phyloP scores from a whole-genome alignment of 2,888 invertebrate species.

The Laothoe populi region DNA sequence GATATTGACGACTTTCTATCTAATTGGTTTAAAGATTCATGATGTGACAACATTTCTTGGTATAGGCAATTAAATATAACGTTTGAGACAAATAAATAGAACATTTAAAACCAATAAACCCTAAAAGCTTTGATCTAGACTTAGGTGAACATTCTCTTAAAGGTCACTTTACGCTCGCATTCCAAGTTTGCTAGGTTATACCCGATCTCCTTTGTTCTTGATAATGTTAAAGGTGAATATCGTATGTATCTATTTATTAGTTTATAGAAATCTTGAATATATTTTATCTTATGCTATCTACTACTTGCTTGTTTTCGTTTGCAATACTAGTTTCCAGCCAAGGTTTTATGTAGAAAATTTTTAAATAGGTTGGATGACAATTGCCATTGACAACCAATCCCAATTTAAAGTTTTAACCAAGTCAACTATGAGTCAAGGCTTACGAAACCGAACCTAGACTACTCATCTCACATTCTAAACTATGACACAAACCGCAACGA shows the following conservation, averaged over 20 bases:
- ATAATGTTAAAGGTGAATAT: slow-evolving; percentile 8
- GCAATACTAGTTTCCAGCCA: too few relatives aligned
- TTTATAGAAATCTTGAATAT: background rate
- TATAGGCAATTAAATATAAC: background rate
- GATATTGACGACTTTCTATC: background rate
- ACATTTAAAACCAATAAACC: background rate
- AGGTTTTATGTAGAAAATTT: too few relatives aligned
- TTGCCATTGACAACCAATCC: background rate
- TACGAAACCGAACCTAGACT: background rate
- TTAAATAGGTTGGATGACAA: background rate
- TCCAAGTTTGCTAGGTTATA: slow-evolving; percentile 14
- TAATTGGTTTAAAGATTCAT: background rate
- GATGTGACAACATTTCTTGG: background rate
- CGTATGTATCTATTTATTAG: background rate
- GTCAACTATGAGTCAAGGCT: background rate
- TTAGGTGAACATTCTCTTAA: background rate
- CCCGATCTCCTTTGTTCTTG: slow-evolving; percentile 9
- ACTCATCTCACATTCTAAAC: background rate
- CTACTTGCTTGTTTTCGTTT: too few relatives aligned
- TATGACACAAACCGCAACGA: background rate
- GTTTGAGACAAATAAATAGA: too few relatives aligned
- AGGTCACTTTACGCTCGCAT: slow-evolving; percentile 5
- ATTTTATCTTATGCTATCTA: background rate
- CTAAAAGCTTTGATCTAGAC: background rate
- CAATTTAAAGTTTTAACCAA: background rate